These are phyloP conservation scores for Tipula confusa DNA, from an alignment of 2,888 invertebrate species.

Conservation along the genomic window DNA sequence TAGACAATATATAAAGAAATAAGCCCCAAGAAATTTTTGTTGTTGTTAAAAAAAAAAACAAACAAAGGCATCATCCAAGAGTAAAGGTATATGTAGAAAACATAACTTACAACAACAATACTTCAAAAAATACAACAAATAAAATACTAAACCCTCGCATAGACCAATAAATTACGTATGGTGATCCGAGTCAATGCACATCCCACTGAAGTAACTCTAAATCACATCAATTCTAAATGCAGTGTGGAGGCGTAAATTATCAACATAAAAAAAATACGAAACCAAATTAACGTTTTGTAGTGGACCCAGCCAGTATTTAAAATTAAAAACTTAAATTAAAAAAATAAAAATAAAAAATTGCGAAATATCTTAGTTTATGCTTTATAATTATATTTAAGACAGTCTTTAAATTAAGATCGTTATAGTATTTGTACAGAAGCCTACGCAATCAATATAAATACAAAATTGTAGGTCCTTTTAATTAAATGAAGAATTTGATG, in stretches of 20 bases:
- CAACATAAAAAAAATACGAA: background rate
- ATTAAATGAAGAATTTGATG: no score
- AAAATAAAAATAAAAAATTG: background rate
- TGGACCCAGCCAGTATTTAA: background rate
- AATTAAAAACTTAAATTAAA: background rate
- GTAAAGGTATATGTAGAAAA: background rate
- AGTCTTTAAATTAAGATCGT: no score
- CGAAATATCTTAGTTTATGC: no score
- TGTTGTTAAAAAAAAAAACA: conserved; percentile 1
- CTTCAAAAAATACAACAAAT: background rate
- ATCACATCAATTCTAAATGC: background rate
- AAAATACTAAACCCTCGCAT: background rate
- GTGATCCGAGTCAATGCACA: background rate
- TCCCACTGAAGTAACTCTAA: background rate
- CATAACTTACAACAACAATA: background rate
- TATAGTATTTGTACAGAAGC: no score
- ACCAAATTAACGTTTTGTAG: background rate
- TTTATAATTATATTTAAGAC: no score
- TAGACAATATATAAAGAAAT: background rate
- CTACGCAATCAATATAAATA: no score
- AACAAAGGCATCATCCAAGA: background rate
- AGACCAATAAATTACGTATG: background rate
- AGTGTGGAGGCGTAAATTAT: conserved; percentile 9
- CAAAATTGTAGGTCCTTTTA: no score
- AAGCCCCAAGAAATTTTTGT: background rate